Evolutionary conservation across 1,140 invertebrate species (phyloP).

Genomic region (Dufourea novaeangliae): DNA sequence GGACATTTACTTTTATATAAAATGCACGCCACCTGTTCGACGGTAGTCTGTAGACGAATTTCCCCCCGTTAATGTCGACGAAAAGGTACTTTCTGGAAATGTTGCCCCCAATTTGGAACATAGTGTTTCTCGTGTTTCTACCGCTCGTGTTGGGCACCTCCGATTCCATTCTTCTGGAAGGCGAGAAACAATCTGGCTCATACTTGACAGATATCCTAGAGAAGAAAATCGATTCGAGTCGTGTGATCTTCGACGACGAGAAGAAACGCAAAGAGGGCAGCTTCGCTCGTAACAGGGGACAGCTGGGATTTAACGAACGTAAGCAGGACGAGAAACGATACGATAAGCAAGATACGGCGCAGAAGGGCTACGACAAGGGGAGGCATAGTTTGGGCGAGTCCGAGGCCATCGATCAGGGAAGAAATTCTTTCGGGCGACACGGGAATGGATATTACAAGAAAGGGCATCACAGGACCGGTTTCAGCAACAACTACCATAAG

Average conservation of each 20-base stretch:
- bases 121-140: not conserved
- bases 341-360: slow-evolving; percentile 46
- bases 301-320: slow-evolving; percentile 43
- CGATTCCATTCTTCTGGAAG: not conserved
- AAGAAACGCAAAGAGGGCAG: slow-evolving; percentile 46
- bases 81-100: not conserved
- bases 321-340: slow-evolving; percentile 60
- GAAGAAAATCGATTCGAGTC: slow-evolving; percentile 45
- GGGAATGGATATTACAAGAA: slow-evolving; percentile 81
- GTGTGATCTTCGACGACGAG: slow-evolving; percentile 49
- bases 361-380: slow-evolving; percentile 61
- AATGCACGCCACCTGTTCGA: slow-evolving; percentile 23
- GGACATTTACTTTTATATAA: slow-evolving; percentile 58
- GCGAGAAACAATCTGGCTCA: slow-evolving; percentile 21
- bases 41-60: slow-evolving; percentile 30
- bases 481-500: slow-evolving; percentile 85
- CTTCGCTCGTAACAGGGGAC: slow-evolving; percentile 42
- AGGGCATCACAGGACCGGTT: slow-evolving; percentile 85
- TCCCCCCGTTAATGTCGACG: not conserved
- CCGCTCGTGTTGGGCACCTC: slow-evolving; percentile 13
- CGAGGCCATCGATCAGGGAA: slow-evolving; percentile 53
- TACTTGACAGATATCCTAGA: slow-evolving; percentile 26
- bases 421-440: slow-evolving; percentile 53
- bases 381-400: slow-evolving; percentile 53
- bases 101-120: not conserved